phyloP scores from a whole-genome alignment of 1,140 invertebrate genomes.

The Thalassaphorura encarpata region DNA sequence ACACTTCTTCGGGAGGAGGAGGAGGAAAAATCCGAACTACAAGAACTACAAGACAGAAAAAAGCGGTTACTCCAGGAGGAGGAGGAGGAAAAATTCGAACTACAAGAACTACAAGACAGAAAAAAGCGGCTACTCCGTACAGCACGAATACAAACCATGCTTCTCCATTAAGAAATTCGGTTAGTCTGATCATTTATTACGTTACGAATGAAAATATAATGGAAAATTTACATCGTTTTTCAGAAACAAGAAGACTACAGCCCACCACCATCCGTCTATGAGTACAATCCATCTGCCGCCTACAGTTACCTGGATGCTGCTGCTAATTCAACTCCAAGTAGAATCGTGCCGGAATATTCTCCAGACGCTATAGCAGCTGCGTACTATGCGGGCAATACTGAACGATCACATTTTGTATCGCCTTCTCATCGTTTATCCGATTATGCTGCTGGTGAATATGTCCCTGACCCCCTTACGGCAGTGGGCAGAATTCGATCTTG shows the following conservation, averaged over 20 bases:
- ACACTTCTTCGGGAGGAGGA: background rate
- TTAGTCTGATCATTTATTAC: background rate
- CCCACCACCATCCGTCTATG: slow-evolving; percentile 29
- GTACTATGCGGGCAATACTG: background rate
- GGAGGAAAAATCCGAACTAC: background rate
- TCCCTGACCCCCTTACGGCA: slow-evolving; percentile 26
- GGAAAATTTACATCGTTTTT: background rate
- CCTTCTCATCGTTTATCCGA: background rate
- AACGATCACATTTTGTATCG: background rate
- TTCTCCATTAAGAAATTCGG: slow-evolving; percentile 21
- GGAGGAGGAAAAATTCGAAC: slow-evolving; percentile 15
- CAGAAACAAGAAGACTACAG: slow-evolving; percentile 24
- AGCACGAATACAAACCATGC: slow-evolving; percentile 17
- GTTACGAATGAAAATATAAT: too few relatives aligned
- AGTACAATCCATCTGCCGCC: slow-evolving; percentile 19
- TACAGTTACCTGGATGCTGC: background rate
- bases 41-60: background rate
- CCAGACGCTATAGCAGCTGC: background rate
- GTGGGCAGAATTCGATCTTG: slow-evolving; percentile 26
- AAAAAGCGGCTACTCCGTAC: slow-evolving; percentile 19
- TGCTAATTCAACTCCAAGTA: background rate
- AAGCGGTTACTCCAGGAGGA: background rate
- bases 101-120: slow-evolving; percentile 1
- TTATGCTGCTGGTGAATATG: background rate
- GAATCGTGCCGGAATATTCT: background rate